phyloP scores from a whole-genome alignment of 2,797 vertebrate genomes.

The Epinephelus coioides region DNA sequence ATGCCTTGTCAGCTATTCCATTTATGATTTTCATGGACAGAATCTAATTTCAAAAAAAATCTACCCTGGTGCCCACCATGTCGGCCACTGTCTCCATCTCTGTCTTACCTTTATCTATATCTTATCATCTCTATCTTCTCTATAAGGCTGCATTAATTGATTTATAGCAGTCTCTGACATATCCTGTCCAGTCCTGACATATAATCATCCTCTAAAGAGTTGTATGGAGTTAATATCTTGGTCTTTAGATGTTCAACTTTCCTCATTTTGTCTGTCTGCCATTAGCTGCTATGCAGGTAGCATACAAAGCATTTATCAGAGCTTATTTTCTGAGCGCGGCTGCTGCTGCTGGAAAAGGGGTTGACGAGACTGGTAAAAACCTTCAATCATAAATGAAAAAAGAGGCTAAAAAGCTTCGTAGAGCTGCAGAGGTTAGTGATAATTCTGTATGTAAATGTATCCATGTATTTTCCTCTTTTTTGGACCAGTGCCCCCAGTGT shows the following conservation, averaged over 20 bases:
- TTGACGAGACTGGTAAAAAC: slow-evolving; percentile 4
- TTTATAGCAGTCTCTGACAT: neutral
- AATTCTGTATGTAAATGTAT: slow-evolving; percentile 14
- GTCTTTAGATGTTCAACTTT: neutral
- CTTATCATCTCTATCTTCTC: neutral
- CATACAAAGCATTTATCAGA: neutral
- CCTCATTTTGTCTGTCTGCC: neutral
- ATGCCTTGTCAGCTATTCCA: slow-evolving; percentile 17
- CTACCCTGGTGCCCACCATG: neutral
- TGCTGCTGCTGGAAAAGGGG: neutral
- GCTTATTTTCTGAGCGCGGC: neutral
- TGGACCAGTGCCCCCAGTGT: neutral
- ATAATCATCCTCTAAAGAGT: neutral
- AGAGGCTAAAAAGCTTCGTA: neutral
- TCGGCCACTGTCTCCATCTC: neutral
- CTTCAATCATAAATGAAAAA: no score
- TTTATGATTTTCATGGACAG: slow-evolving; percentile 15
- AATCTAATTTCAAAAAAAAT: slow-evolving; percentile 21
- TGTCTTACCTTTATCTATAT: neutral
- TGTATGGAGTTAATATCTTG: neutral
- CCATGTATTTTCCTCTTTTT: neutral
- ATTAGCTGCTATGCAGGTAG: slow-evolving; percentile 6
- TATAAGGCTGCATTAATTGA: slow-evolving; percentile 5
- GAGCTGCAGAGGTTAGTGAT: slow-evolving; percentile 17
- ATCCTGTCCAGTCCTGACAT: neutral